Percentiles rank a stretch among this genome's conserved stretches.
phyloP scores from a whole-genome alignment of 1,140 invertebrate species.

The Drosophila pectinifera region DNA sequence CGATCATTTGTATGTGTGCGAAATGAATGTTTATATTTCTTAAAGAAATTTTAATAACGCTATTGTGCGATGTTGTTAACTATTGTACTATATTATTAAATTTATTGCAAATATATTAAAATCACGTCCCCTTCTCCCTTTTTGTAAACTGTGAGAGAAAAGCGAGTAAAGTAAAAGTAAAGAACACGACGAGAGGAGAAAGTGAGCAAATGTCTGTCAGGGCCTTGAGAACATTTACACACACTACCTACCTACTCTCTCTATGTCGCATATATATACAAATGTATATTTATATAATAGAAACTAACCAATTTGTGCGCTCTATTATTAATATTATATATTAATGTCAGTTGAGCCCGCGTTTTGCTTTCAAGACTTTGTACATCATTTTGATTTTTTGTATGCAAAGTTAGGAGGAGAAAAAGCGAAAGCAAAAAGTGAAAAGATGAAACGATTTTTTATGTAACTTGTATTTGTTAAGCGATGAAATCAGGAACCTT shows the following conservation, averaged over 20 bases:
- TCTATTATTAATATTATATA: slow-evolving; percentile 81
- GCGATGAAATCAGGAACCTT: slow-evolving; percentile 45
- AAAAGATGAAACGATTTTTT: slow-evolving; percentile 23
- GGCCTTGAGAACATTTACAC: slow-evolving; percentile 54
- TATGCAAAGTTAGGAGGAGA: slow-evolving; percentile 1
- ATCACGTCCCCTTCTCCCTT: slow-evolving; percentile 44
- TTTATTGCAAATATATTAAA: slow-evolving; percentile 67
- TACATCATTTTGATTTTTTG: slow-evolving; percentile 52
- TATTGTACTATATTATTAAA: slow-evolving; percentile 80
- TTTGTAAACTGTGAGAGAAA: slow-evolving; percentile 41
- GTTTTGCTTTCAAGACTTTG: slow-evolving; percentile 61
- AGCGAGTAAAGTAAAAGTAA: slow-evolving; percentile 13
- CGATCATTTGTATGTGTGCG: slow-evolving; percentile 77
- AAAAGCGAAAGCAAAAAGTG: slow-evolving; percentile 9
- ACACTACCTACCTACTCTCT: slow-evolving; percentile 20
- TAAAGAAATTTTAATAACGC: slow-evolving; percentile 85
- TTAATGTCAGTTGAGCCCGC: slow-evolving; percentile 75
- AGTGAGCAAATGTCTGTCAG: slow-evolving; percentile 29
- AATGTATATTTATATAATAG: slow-evolving; percentile 55
- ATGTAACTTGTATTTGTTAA: slow-evolving; percentile 57
- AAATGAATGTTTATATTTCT: slow-evolving; percentile 84
- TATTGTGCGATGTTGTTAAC: slow-evolving; percentile 85
- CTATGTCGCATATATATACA: slow-evolving; percentile 39
- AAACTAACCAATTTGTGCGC: slow-evolving; percentile 53
- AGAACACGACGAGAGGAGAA: slow-evolving; percentile 5